Conservation (phyloP, 2,113 vertebrate genomes). For the Panurus biarmicus region DNA sequence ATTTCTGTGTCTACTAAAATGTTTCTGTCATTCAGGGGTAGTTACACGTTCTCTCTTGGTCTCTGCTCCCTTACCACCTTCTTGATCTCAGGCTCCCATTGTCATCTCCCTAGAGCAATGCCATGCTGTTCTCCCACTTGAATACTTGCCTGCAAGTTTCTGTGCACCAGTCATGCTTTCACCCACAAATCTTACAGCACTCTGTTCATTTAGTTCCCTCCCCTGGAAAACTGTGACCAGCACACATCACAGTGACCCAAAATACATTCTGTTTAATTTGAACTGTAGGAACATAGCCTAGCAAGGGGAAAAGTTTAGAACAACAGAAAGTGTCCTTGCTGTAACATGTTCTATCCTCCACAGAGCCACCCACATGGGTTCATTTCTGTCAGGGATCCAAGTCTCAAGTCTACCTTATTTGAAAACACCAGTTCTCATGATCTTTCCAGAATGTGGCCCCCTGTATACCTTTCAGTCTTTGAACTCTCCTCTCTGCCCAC, state of each 20-base stretch:
- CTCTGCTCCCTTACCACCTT: not conserved
- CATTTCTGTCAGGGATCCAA: not conserved
- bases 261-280: not conserved
- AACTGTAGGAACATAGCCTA: not conserved
- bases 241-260: not conserved
- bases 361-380: not conserved
- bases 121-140: not conserved
- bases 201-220: not conserved
- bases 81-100: not conserved
- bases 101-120: not conserved
- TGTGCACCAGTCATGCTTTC: not conserved
- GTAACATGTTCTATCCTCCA: not conserved
- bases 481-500: not conserved
- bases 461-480: not conserved
- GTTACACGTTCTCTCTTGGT: not conserved
- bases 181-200: not conserved
- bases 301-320: constrained; percentile 1
- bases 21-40: not conserved
- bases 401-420: not conserved
- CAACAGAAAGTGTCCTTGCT: not conserved
- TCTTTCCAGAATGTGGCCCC: not conserved
- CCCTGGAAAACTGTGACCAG: not conserved
- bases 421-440: not conserved
- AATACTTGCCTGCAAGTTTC: not conserved
- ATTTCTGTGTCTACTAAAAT: not conserved